Evolutionary conservation across 2,888 invertebrate species (phyloP).

Genomic region (Mantis religiosa): DNA sequence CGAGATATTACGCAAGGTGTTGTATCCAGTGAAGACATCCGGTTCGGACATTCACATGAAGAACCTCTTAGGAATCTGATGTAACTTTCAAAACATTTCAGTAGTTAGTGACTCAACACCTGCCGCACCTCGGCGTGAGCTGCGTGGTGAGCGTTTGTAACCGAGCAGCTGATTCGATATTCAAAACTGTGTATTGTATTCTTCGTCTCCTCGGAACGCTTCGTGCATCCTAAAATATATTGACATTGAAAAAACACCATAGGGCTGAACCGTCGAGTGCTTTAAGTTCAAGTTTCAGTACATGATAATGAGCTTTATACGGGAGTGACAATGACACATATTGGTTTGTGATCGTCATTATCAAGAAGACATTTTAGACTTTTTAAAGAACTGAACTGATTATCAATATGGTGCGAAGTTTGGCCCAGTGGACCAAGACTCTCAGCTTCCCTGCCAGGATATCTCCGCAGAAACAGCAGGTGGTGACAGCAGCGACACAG

Average conservation of each 20-base stretch:
- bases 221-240: background rate
- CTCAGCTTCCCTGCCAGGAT: constrained; percentile 83
- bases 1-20: background rate
- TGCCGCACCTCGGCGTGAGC: background rate
- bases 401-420: constrained; percentile 73
- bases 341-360: no score
- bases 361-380: background rate
- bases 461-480: constrained; percentile 64
- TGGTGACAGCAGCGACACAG: constrained; percentile 52
- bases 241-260: no score
- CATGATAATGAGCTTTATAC: no score
- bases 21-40: background rate
- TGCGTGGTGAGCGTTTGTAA: background rate
- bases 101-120: background rate
- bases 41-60: background rate
- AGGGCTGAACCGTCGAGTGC: no score
- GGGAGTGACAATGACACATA: no score
- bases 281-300: no score
- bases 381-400: background rate
- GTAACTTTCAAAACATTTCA: background rate
- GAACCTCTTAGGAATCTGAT: background rate
- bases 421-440: constrained; percentile 88
- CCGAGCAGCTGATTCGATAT: background rate
- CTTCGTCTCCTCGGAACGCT: background rate
- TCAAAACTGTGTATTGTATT: background rate